Base-by-base conservation (phyloP, 2,888 invertebrate genomes). In the Morpho helenor region DNA sequence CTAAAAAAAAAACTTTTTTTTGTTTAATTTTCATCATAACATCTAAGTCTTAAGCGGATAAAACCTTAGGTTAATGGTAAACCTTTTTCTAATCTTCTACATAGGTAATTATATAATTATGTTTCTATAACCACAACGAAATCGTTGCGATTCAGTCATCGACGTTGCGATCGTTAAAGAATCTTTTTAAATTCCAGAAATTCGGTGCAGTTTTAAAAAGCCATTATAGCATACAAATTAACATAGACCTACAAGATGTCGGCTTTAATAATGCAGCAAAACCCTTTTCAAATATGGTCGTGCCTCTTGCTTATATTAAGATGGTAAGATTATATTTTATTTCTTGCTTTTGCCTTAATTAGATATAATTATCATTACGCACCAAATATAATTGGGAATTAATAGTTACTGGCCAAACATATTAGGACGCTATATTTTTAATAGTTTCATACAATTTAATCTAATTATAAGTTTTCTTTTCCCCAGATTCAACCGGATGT, bases 231-330 rank as follows among this genome's bases (percentile, higher is more conserved):
- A 77, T 96, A 39, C 96, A 96, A 76, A 90, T 95, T 8, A 96
- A 94, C 77, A 81, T 96, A 52, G 86, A 93, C 8, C 90, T 95
- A 68, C 84, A 91, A 10, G 87, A 93, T 47, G 91, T 94, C 0
- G 88, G 78, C 64, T 94, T 91, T 71, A 94, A 93, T 73, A 68
- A 74, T 0, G 84, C 86, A 65, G 91, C 93, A 57, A 77, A 73
- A 31, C 89, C 84, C 2, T 95, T 95, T 76, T 92, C 94, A 66
- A 88, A 93, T 52, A 82, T 93, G 67, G 91, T 92, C 0, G 65
- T 96, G 44, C 96, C 96, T 0, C 77, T 96, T 44, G 91, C 94
- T 48, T 94, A 95, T 93, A 77, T 93, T 4, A 93, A 94, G 77
- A 81, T 95, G 72, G 93, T 94, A 77, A 91, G 5, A 9, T 23